Evolutionary conservation across 1,140 invertebrate genomes (phyloP).

Genomic region (Aphis craccivora): DNA sequence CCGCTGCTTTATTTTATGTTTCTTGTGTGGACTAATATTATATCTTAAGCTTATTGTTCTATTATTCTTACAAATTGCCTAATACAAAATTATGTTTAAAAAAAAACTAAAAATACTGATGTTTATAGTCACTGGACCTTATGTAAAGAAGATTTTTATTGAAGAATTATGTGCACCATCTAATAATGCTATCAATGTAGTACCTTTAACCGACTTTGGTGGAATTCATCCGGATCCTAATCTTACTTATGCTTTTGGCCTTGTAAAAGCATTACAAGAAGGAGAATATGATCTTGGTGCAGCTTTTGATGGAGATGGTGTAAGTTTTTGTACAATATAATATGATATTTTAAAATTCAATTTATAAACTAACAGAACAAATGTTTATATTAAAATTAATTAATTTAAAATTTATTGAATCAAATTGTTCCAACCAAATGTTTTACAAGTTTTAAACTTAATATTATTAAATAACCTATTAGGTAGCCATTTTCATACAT

Average conservation of each 20-base stretch:
- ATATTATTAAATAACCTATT: background rate
- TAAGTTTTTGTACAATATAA: slow-evolving; percentile 62
- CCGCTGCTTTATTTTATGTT: background rate
- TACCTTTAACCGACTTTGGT: slow-evolving; percentile 92
- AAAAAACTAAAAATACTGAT: slow-evolving; percentile 17
- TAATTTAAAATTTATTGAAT: background rate
- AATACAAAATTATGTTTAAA: slow-evolving; percentile 61
- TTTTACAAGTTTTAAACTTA: background rate
- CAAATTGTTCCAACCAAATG: background rate
- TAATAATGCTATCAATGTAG: slow-evolving; percentile 73
- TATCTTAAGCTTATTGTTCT: no score
- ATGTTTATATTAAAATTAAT: background rate
- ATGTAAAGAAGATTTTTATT: slow-evolving; percentile 88
- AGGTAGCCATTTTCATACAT: no score
- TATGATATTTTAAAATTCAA: background rate
- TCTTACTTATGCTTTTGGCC: slow-evolving; percentile 90
- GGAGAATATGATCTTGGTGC: slow-evolving; percentile 93
- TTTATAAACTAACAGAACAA: background rate
- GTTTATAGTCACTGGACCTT: slow-evolving; percentile 91
- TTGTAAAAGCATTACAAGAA: slow-evolving; percentile 80
- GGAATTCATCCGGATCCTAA: slow-evolving; percentile 98
- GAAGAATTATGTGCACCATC: slow-evolving; percentile 81
- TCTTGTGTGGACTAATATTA: background rate
- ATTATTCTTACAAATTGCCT: background rate
- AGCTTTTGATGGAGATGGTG: slow-evolving; percentile 98